Percentiles rank a stretch among this genome's conserved stretches.
phyloP scores from a whole-genome alignment of 2,797 vertebrate species.

The Ptychobarbus kaznakovi region DNA sequence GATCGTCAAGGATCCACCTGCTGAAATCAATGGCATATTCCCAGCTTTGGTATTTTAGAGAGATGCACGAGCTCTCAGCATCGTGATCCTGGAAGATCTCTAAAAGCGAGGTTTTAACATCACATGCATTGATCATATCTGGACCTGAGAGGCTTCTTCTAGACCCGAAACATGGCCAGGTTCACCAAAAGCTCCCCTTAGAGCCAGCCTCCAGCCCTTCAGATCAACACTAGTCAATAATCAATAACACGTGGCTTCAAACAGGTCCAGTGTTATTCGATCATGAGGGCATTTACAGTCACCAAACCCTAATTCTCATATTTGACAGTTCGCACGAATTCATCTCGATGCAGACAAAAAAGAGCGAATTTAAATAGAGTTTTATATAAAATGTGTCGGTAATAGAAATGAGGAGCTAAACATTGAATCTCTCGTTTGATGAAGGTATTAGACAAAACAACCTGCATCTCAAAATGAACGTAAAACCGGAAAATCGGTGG shows the following conservation, averaged over 20 bases:
- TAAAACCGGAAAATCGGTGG: neutral
- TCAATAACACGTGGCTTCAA: neutral
- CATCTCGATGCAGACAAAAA: neutral
- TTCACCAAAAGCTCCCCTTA: neutral
- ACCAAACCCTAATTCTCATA: neutral
- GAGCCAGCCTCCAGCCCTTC: neutral
- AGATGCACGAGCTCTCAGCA: too few relatives aligned
- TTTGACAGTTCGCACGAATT: neutral
- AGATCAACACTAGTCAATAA: neutral
- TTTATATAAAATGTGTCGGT: neutral
- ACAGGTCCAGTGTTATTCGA: slow-evolving; percentile 1
- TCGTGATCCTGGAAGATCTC: neutral
- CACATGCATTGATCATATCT: neutral
- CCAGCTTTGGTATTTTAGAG: neutral
- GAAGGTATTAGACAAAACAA: neutral
- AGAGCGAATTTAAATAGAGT: neutral
- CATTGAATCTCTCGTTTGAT: neutral
- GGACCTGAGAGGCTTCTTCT: slow-evolving; percentile 4
- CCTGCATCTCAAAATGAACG: neutral
- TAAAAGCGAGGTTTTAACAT: neutral
- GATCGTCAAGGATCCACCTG: neutral
- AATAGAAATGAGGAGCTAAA: neutral
- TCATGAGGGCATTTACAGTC: neutral
- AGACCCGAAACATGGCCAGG: neutral
- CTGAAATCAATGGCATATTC: neutral